phyloP scores from a whole-genome alignment of 2,113 vertebrate species.

The Aspiorhynchus laticeps region DNA sequence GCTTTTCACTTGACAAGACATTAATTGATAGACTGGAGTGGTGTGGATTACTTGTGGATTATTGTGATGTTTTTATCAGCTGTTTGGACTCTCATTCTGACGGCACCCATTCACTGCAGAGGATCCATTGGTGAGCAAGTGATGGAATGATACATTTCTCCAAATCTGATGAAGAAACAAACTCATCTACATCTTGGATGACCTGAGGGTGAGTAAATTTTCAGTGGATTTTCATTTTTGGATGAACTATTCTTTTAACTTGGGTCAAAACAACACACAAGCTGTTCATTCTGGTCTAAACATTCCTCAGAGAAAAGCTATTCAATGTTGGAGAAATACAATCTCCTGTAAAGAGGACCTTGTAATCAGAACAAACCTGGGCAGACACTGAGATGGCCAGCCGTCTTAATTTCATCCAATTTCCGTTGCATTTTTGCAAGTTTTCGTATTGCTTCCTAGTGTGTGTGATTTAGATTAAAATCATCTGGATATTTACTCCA shows the following conservation, averaged over 20 bases:
- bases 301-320: constrained; percentile 6
- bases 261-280: constrained; percentile 17
- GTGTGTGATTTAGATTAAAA: constrained; percentile 11
- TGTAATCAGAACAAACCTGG: constrained; percentile 33
- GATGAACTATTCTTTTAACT: not conserved
- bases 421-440: not conserved
- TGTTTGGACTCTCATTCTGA: no score
- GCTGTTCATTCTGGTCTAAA: constrained; percentile 7
- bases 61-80: no score
- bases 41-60: no score
- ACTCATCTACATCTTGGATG: no score
- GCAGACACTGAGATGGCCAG: not conserved
- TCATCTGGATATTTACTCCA: not conserved
- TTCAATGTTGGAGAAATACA: constrained; percentile 33
- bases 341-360: constrained; percentile 31
- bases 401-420: constrained; percentile 20
- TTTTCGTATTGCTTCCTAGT: not conserved
- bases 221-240: not conserved
- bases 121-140: no score
- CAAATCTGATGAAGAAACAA: no score
- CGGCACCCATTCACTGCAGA: no score
- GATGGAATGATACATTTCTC: no score
- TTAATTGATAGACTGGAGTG: no score
- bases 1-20: no score
- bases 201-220: no score